Evolutionary conservation across 1,140 invertebrate genomes (phyloP), one percentile per base, ranked within the genome.

Genomic region (Diploscapter pachys): DNA sequence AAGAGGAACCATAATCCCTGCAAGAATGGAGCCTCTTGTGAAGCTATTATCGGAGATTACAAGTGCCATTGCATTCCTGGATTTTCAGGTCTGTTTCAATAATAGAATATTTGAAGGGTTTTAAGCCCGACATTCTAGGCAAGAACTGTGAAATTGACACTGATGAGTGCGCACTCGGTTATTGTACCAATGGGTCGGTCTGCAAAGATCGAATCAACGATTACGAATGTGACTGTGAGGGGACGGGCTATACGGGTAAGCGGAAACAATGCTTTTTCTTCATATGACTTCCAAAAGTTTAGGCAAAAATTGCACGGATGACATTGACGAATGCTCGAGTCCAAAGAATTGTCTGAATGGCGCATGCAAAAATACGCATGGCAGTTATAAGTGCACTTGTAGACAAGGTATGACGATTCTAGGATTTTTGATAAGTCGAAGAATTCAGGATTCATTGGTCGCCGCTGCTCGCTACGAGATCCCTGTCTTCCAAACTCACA

Each of bases 191-290:
- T 59, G 81, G 77, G 3, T 82, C 82, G 6, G 80, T 65, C 65
- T 84, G 83, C 64, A 51, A 81, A 3, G 83, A 84, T 61, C 80
- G 81, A 4, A 80, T 84, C 4, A 80, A 79, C 68, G 81, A 81
- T 11, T 84, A 85, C 55, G 82, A 84, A 55, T 84, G 82, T 53
- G 56, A 77, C 57, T 84, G 82, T 72, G 63, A 66, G 51, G 82
- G 79, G 8, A 86, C 84, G 6, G 82, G 82, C 9, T 83, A 54
- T 8, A 31, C 31, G 31, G 31, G 31, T 31, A 31, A 31, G 31
- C 31, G 31, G 31, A 31, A 31, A 31, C 57, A 13, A 54, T 6
- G 50, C 8, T 4, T 74, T 13, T 9, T n/a, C 5, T 66, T 56
- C 5, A 66, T 56, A 11, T 31, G 13, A n/a, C 62, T 4, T 49